These are phyloP conservation scores for Dolomedes plantarius DNA, from an alignment of 2,888 invertebrate genomes.

Conservation along the genomic window DNA sequence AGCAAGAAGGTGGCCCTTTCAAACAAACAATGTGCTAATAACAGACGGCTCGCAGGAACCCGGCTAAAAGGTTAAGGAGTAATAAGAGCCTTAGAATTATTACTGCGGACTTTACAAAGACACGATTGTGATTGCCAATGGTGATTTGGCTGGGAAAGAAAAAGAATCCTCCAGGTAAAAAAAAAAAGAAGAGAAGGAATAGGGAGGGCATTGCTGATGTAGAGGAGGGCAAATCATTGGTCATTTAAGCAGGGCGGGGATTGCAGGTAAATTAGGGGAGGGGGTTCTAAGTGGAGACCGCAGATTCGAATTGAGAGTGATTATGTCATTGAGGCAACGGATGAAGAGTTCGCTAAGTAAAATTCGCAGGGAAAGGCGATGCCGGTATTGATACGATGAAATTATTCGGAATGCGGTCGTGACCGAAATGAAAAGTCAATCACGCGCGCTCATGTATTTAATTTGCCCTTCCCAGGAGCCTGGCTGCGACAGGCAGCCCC, in stretches of 20 bases:
- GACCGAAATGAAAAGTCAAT: not conserved
- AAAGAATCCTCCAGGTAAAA: constrained; percentile 7
- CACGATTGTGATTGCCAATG: constrained; percentile 50
- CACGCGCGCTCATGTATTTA: not conserved
- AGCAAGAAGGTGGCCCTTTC: constrained; percentile 50
- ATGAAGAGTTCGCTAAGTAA: constrained; percentile 9
- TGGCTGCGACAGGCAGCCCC: too few relatives aligned
- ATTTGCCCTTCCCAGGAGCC: not conserved
- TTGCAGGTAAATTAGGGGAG: constrained; percentile 60
- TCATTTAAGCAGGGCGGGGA: constrained; percentile 67
- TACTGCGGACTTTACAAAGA: not conserved
- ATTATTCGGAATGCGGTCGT: not conserved
- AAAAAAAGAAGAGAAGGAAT: constrained; percentile 17
- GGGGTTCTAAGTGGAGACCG: constrained; percentile 48
- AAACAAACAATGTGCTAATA: constrained; percentile 70
- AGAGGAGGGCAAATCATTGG: constrained; percentile 68
- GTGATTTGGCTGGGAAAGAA: not conserved
- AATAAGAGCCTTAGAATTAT: constrained; percentile 36
- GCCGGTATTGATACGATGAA: not conserved
- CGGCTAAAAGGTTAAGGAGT: constrained; percentile 53
- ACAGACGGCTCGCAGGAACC: constrained; percentile 19
- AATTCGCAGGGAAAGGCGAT: constrained; percentile 21
- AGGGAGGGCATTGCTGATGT: constrained; percentile 46
- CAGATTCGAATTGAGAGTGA: constrained; percentile 52
- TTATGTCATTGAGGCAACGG: constrained; percentile 39